Conservation (phyloP, 2,888 invertebrate genomes). For the Sarcophaga carnaria region DNA sequence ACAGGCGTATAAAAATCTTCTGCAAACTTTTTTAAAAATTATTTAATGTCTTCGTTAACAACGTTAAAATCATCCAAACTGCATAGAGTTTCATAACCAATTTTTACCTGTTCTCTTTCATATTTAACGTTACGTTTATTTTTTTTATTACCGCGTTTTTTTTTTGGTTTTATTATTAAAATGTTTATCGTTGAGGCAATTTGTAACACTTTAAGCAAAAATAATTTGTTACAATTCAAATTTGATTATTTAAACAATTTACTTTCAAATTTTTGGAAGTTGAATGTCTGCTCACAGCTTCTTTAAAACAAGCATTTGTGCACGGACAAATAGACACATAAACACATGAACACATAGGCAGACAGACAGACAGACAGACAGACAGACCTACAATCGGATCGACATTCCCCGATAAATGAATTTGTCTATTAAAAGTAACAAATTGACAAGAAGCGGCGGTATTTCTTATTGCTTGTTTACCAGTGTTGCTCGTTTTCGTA, state of each 20-base stretch:
- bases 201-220: slow-evolving; percentile 27
- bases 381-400: background rate
- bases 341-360: background rate
- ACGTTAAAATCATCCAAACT: too few relatives aligned
- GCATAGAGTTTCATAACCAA: too few relatives aligned
- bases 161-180: too few relatives aligned
- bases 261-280: slow-evolving; percentile 5
- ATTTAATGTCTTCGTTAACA: too few relatives aligned
- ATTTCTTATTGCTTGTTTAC: background rate
- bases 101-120: too few relatives aligned
- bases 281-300: background rate
- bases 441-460: background rate
- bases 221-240: slow-evolving; percentile 31
- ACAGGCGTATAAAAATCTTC: too few relatives aligned
- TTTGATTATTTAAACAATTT: slow-evolving; percentile 20
- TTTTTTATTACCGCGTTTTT: too few relatives aligned
- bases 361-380: background rate
- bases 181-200: slow-evolving; percentile 14
- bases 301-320: background rate
- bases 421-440: slow-evolving; percentile 20
- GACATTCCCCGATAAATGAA: slow-evolving; percentile 1
- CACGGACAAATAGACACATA: background rate
- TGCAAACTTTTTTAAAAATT: too few relatives aligned
- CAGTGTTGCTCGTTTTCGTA: background rate
- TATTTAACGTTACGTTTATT: too few relatives aligned